phyloP scores from a whole-genome alignment of 1,140 invertebrate species.

The Thalassaphorura encarpata region DNA sequence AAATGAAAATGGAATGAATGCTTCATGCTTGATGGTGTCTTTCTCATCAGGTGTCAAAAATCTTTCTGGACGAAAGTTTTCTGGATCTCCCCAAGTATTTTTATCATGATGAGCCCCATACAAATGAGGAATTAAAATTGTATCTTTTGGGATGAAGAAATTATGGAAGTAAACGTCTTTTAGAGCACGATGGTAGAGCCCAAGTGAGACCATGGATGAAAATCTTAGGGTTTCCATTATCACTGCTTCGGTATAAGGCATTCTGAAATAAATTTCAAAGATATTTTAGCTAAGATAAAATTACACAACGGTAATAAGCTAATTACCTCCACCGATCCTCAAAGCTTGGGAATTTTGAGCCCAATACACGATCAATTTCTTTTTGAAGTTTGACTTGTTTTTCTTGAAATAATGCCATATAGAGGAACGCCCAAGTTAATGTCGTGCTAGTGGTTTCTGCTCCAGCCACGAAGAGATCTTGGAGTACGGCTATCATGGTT shows the following conservation, averaged over 20 bases:
- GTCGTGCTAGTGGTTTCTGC: slow-evolving; percentile 42
- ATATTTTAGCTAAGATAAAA: background rate
- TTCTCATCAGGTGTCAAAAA: slow-evolving; percentile 44
- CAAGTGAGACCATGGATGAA: slow-evolving; percentile 14
- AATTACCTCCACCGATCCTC: background rate
- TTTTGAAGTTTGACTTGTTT: slow-evolving; percentile 3
- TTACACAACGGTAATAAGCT: background rate
- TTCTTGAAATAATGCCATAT: slow-evolving; percentile 5
- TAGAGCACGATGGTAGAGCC: slow-evolving; percentile 2
- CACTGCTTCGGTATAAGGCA: slow-evolving; percentile 26
- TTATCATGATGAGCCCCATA: slow-evolving; percentile 39
- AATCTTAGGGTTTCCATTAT: slow-evolving; percentile 15
- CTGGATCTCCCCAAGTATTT: slow-evolving; percentile 38
- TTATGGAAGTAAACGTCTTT: slow-evolving; percentile 30
- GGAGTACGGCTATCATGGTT: background rate
- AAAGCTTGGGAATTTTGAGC: background rate
- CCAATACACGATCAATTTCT: slow-evolving; percentile 15
- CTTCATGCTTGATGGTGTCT: slow-evolving; percentile 64
- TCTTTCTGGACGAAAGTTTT: slow-evolving; percentile 40
- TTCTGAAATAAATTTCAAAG: slow-evolving; percentile 39
- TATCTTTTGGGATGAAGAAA: slow-evolving; percentile 36
- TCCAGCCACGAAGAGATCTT: slow-evolving; percentile 13
- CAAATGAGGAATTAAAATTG: slow-evolving; percentile 38
- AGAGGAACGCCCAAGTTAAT: slow-evolving; percentile 6
- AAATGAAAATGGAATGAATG: slow-evolving; percentile 81